Conservation (phyloP, 1,140 invertebrate species). For the Colletes gigas region DNA sequence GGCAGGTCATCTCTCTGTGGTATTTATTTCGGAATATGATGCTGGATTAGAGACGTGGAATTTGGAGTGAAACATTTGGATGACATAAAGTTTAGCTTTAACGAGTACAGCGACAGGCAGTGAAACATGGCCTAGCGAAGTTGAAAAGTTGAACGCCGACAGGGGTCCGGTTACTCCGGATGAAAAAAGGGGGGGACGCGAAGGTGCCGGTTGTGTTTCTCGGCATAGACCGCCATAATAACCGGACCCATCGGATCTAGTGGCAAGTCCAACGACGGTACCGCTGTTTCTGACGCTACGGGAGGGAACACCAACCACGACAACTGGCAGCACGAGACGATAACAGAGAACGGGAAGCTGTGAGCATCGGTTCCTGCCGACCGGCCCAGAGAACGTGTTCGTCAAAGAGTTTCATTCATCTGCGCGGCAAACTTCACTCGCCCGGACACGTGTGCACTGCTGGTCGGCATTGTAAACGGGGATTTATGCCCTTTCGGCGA, state of each 20-base stretch:
- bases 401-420: constrained; percentile 80
- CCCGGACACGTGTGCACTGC: constrained; percentile 72
- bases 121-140: not conserved
- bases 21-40: no score
- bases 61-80: no score
- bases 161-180: constrained; percentile 1
- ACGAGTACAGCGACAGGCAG: not conserved
- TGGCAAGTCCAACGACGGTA: constrained; percentile 1
- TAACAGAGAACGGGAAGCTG: constrained; percentile 66
- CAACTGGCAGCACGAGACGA: constrained; percentile 53
- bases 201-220: not conserved
- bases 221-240: constrained; percentile 44
- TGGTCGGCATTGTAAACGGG: constrained; percentile 72
- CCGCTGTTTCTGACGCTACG: constrained; percentile 8
- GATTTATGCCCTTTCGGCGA: constrained; percentile 76
- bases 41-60: no score
- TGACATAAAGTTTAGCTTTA: no score
- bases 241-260: constrained; percentile 32
- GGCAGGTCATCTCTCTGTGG: no score
- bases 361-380: constrained; percentile 63
- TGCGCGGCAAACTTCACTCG: constrained; percentile 76
- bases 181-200: not conserved
- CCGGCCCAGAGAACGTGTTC: constrained; percentile 70
- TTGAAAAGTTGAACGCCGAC: not conserved
- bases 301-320: constrained; percentile 70